Percentiles rank a stretch among this genome's conserved stretches.
Conservation (phyloP, 37 sponge, comb jelly and placozoan genomes). For the Spongia lamella region DNA sequence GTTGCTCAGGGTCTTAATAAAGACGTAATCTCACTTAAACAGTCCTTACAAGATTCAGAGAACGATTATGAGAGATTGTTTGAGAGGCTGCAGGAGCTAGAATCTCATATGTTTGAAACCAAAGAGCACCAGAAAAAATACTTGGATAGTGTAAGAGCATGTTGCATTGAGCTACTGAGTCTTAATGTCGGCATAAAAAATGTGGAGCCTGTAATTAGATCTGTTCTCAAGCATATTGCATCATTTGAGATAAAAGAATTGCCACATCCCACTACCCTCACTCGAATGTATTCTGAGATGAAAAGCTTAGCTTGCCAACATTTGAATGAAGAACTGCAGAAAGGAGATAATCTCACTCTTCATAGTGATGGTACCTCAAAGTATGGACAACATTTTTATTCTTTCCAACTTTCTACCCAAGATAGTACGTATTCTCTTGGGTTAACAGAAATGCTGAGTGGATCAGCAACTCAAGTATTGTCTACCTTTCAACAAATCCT, state of each 20-base stretch:
- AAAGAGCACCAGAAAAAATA: no score
- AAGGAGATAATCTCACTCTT: conserved; percentile 1
- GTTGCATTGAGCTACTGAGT: neutral
- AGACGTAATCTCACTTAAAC: no score
- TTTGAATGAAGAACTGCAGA: neutral
- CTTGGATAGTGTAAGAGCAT: conserved; percentile 4
- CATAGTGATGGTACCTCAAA: conserved; percentile 28
- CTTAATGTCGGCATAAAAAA: conserved; percentile 1
- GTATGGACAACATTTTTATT: conserved; percentile 17
- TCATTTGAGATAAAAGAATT: conserved; percentile 1
- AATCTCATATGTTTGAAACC: no score
- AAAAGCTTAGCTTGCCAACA: conserved; percentile 14
- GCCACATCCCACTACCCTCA: conserved; percentile 3
- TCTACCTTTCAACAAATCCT: neutral
- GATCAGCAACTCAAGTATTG: conserved; percentile 11
- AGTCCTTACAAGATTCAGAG: no score
- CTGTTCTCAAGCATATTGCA: conserved; percentile 7
- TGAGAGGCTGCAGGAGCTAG: no score
- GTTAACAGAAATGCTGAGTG: conserved; percentile 16
- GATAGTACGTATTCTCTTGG: conserved; percentile 8
- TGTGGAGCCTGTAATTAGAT: conserved; percentile 7
- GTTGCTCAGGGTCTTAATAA: no score
- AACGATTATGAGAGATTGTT: no score
- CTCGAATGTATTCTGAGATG: conserved; percentile 1
- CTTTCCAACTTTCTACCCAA: conserved; percentile 11